Conservation (phyloP, 2,888 invertebrate genomes). For the Iselma pallidipennis region DNA sequence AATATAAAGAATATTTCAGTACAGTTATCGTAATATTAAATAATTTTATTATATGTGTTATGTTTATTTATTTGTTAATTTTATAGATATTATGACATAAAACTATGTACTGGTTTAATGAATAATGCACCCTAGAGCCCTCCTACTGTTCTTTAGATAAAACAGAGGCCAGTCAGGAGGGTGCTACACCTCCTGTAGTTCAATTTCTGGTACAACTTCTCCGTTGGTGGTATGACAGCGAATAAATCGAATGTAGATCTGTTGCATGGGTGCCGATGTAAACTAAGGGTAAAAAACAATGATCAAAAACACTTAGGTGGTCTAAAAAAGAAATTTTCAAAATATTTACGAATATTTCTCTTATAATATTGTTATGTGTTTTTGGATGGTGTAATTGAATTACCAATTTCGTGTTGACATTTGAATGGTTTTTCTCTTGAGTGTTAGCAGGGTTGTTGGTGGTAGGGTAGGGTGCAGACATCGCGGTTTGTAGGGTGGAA, state of each 20-base stretch:
- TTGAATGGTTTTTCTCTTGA: slow-evolving; percentile 29
- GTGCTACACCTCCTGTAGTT: slow-evolving; percentile 28
- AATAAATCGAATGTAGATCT: slow-evolving; percentile 34
- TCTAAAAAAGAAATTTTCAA: not conserved
- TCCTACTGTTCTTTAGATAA: slow-evolving; percentile 25
- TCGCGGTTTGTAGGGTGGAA: slow-evolving; percentile 48
- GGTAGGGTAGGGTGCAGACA: slow-evolving; percentile 18
- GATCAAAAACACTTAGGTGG: slow-evolving; percentile 11
- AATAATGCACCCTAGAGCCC: slow-evolving; percentile 24
- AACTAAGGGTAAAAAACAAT: slow-evolving; percentile 2
- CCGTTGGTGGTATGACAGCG: slow-evolving; percentile 35
- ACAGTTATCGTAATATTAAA: slow-evolving; percentile 4
- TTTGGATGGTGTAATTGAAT: slow-evolving; percentile 21
- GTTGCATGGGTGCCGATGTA: slow-evolving; percentile 28
- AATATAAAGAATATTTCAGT: not conserved
- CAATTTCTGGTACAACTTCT: slow-evolving; percentile 28
- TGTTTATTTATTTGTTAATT: slow-evolving; percentile 7
- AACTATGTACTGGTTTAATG: slow-evolving; percentile 13
- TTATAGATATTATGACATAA: slow-evolving; percentile 17
- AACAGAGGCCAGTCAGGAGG: slow-evolving; percentile 34
- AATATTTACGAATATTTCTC: not conserved
- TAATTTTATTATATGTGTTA: not conserved
- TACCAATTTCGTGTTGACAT: slow-evolving; percentile 29
- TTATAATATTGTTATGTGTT: not conserved
- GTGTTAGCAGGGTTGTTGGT: slow-evolving; percentile 25